A percentile compares a stretch with the other conserved stretches of the same genome.
phyloP scores from a whole-genome alignment of 2,888 invertebrate genomes.

The Ormyrus rosae region DNA sequence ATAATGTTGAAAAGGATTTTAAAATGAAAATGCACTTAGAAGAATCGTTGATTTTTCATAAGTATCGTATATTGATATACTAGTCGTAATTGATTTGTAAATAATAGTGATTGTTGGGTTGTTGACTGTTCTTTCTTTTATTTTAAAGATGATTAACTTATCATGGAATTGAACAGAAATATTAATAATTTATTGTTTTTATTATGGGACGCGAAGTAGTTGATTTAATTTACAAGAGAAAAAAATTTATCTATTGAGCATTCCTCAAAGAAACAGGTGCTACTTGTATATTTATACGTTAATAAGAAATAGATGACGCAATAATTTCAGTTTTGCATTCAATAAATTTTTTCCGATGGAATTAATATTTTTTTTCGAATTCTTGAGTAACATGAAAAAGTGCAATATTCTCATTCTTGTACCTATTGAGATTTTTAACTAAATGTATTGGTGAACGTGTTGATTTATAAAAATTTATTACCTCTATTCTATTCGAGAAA shows the following conservation, averaged over 20 bases:
- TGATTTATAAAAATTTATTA: no score
- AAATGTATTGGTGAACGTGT: no score
- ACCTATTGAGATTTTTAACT: no score
- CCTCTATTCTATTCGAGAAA: no score
- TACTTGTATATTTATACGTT: conserved; percentile 37
- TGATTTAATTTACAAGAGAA: not conserved
- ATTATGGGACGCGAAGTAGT: not conserved
- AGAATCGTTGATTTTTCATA: conserved; percentile 34
- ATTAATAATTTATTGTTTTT: conserved; percentile 15
- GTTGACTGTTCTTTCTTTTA: conserved; percentile 21
- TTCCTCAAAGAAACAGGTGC: conserved; percentile 44
- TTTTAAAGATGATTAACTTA: not conserved
- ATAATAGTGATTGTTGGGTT: conserved; percentile 49
- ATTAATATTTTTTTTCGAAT: not conserved
- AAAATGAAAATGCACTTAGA: conserved; percentile 26
- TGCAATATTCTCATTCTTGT: no score
- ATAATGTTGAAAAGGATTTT: conserved; percentile 36
- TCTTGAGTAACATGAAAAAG: conserved; percentile 3
- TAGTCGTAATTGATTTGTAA: conserved; percentile 53
- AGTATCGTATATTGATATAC: conserved; percentile 11
- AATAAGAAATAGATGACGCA: conserved; percentile 16
- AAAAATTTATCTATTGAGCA: conserved; percentile 22
- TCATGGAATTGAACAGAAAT: conserved; percentile 50
- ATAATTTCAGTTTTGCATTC: conserved; percentile 1
- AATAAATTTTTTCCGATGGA: not conserved